Evolutionary conservation across 2,797 vertebrate genomes (phyloP).

Genomic region (Silurus aristotelis): DNA sequence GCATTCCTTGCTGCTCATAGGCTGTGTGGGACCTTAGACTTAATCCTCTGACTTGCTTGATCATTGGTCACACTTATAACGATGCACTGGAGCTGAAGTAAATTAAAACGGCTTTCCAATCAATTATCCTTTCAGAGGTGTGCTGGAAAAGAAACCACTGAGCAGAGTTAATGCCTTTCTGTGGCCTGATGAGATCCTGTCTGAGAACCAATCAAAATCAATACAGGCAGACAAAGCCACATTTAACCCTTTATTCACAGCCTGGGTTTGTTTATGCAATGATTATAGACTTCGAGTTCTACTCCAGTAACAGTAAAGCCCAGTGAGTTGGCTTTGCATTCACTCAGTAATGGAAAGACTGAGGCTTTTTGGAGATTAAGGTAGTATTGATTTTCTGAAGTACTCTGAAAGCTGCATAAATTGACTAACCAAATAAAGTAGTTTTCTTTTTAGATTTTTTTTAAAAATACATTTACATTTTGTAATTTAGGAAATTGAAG

Average conservation of each 20-base stretch:
- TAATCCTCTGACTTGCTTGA: conserved; percentile 66
- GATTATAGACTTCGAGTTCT: conserved; percentile 29
- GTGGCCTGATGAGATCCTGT: conserved; percentile 67
- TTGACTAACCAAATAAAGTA: not conserved
- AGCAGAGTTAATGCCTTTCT: conserved; percentile 68
- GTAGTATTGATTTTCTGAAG: conserved; percentile 20
- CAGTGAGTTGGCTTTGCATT: conserved; percentile 19
- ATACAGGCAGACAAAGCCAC: conserved; percentile 59
- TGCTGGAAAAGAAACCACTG: conserved; percentile 71
- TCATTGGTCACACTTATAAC: conserved; percentile 71
- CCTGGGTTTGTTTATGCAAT: conserved; percentile 17
- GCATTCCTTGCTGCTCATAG: conserved; percentile 31
- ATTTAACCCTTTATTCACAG: conserved; percentile 54
- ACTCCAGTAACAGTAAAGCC: conserved; percentile 11
- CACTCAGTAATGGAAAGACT: conserved; percentile 5
- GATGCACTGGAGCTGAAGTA: conserved; percentile 66
- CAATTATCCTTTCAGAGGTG: conserved; percentile 71
- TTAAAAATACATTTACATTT: conserved; percentile 2
- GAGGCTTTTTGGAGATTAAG: conserved; percentile 13
- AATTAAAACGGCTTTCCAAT: conserved; percentile 69
- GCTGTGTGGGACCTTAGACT: conserved; percentile 37
- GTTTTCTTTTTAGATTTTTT: not conserved
- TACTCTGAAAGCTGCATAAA: conserved; percentile 23
- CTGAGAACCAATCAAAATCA: conserved; percentile 67
- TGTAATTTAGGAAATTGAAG: not conserved